Conservation (phyloP, 1,140 invertebrate genomes). For the Leptinotarsa lineolata region DNA sequence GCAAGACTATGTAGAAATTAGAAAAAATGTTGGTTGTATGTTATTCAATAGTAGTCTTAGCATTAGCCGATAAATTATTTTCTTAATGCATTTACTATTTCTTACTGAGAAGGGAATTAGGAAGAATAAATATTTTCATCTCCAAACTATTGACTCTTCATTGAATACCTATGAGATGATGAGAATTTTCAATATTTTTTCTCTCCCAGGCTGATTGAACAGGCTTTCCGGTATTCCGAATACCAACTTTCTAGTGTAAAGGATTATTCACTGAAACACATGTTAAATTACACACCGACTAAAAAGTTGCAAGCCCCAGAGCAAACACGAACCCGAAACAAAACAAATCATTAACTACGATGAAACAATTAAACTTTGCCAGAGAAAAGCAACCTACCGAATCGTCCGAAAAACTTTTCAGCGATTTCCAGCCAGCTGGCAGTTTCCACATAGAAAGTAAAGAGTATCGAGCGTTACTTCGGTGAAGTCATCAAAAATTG, state of each 20-base stretch:
- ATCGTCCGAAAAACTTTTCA: constrained; percentile 21
- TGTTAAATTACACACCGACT: constrained; percentile 16
- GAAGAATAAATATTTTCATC: no score
- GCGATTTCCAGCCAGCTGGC: constrained; percentile 20
- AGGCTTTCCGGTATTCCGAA: background rate
- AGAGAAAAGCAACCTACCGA: constrained; percentile 20
- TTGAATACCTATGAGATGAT: no score
- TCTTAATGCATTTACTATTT: no score
- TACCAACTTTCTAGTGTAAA: background rate
- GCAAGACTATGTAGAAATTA: no score
- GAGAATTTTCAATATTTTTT: no score
- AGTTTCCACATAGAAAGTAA: constrained; percentile 9
- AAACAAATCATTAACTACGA: constrained; percentile 25
- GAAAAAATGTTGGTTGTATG: no score
- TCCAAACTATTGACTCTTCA: no score
- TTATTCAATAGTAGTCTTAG: no score
- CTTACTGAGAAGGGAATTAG: no score
- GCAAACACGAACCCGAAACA: constrained; percentile 6
- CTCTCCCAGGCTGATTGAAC: no score
- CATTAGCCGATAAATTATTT: no score
- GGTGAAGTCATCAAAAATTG: background rate
- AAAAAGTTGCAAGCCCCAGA: constrained; percentile 15
- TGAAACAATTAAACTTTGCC: constrained; percentile 25
- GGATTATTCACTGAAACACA: constrained; percentile 19
- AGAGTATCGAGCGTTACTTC: background rate